phyloP scores from a whole-genome alignment of 2,888 invertebrate species.

The Ariolimax columbianus region DNA sequence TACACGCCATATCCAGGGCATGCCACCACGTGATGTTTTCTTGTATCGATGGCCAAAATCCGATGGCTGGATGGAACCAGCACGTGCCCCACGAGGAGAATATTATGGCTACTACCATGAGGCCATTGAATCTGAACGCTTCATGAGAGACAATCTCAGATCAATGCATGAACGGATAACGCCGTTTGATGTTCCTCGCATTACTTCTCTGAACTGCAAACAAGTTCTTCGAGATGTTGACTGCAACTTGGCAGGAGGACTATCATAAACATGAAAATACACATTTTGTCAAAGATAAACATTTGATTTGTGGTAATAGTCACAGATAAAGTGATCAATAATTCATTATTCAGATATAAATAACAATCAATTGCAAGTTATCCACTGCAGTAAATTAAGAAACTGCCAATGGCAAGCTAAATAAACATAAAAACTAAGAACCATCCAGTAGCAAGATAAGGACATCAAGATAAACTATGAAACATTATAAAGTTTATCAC shows the following conservation, averaged over 20 bases:
- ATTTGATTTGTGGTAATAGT: not conserved
- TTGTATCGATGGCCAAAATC: constrained; percentile 67
- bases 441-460: not conserved
- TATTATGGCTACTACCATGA: constrained; percentile 75
- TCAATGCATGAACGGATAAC: constrained; percentile 63
- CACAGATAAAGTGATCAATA: too few species aligned
- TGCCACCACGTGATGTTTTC: constrained; percentile 68
- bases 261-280: constrained; percentile 18
- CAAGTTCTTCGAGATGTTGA: constrained; percentile 48
- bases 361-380: not conserved
- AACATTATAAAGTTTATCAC: not conserved
- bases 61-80: constrained; percentile 65
- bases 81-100: constrained; percentile 65
- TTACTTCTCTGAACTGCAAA: constrained; percentile 40
- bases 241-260: constrained; percentile 41
- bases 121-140: constrained; percentile 65
- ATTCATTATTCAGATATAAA: not conserved
- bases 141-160: constrained; percentile 61
- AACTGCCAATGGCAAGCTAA: not conserved
- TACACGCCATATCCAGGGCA: constrained; percentile 67
- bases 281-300: not conserved
- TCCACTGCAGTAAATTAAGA: not conserved
- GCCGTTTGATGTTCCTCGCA: constrained; percentile 64
- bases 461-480: not conserved
- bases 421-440: too few species aligned